Evolutionary conservation across 2,888 invertebrate species (phyloP).

Genomic region (Leucophenga maculata): DNA sequence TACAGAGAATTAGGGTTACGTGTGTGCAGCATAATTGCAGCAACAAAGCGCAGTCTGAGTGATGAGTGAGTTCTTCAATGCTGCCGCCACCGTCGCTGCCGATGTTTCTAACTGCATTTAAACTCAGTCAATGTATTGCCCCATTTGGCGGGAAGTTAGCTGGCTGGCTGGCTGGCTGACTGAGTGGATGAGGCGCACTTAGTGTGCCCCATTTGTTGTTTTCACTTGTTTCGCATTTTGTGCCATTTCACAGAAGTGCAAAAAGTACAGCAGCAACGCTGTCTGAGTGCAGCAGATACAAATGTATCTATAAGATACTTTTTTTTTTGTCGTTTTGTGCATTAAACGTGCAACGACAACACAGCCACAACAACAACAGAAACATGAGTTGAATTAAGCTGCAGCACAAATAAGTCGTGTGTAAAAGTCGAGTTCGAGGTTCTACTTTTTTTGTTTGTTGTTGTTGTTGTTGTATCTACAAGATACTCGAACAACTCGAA

Average conservation of each 20-base stretch:
- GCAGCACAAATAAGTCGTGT: constrained; percentile 23
- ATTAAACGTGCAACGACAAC: constrained; percentile 55
- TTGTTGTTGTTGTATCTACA: constrained; percentile 28
- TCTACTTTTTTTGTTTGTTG: constrained; percentile 14
- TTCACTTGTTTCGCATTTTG: constrained; percentile 52
- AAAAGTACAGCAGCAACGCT: background rate
- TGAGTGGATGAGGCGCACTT: background rate
- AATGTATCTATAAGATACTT: constrained; percentile 3
- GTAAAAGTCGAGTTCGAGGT: constrained; percentile 9
- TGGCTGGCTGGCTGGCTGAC: background rate
- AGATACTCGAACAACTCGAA: constrained; percentile 17
- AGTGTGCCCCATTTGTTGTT: constrained; percentile 61
- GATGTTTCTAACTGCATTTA: background rate
- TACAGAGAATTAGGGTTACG: constrained; percentile 15
- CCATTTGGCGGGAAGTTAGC: background rate
- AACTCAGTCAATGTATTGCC: background rate
- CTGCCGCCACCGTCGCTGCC: too few relatives aligned
- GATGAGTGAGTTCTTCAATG: background rate
- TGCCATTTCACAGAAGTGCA: constrained; percentile 52
- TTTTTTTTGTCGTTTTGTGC: constrained; percentile 40
- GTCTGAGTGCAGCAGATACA: constrained; percentile 18
- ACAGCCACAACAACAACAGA: background rate
- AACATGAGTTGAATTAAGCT: background rate
- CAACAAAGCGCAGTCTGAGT: background rate
- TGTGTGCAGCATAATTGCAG: constrained; percentile 17